Conservation (phyloP, 2,888 invertebrate genomes). For the Cosmia pyralina region DNA sequence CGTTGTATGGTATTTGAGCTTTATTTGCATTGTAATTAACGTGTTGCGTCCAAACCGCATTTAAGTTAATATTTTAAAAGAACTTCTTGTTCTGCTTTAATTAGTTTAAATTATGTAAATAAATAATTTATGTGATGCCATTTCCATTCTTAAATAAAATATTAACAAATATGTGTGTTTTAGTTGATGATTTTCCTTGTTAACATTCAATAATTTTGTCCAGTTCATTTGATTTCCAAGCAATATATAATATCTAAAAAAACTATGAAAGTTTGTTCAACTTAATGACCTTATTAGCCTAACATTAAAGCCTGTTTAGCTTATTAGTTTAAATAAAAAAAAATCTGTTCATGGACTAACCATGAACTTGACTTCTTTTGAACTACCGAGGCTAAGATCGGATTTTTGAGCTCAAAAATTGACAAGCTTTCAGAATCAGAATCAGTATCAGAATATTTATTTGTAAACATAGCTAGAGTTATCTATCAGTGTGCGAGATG, state of each 20-base stretch:
- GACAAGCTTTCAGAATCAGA: too few species aligned
- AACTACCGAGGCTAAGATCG: neutral
- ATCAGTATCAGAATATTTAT: too few species aligned
- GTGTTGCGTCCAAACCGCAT: constrained; percentile 61
- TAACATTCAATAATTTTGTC: neutral
- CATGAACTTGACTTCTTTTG: too few species aligned
- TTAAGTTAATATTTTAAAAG: constrained; percentile 78
- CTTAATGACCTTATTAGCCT: neutral
- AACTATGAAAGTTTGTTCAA: neutral
- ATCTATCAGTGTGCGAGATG: too few species aligned
- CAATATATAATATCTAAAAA: neutral
- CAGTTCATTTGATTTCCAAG: neutral
- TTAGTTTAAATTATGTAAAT: constrained; percentile 85
- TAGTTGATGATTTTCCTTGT: constrained; percentile 35
- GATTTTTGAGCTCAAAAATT: neutral
- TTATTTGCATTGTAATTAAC: constrained; percentile 73
- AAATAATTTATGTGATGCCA: constrained; percentile 84
- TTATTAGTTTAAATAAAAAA: too few species aligned
- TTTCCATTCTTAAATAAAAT: constrained; percentile 79
- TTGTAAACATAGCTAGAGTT: too few species aligned
- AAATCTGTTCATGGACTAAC: too few species aligned
- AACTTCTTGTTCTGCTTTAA: constrained; percentile 88
- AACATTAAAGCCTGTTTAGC: neutral
- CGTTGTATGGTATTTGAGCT: constrained; percentile 74
- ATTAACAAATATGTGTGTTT: constrained; percentile 77